Conservation (phyloP, 2,888 invertebrate species). For the Deroplatys truncata region DNA sequence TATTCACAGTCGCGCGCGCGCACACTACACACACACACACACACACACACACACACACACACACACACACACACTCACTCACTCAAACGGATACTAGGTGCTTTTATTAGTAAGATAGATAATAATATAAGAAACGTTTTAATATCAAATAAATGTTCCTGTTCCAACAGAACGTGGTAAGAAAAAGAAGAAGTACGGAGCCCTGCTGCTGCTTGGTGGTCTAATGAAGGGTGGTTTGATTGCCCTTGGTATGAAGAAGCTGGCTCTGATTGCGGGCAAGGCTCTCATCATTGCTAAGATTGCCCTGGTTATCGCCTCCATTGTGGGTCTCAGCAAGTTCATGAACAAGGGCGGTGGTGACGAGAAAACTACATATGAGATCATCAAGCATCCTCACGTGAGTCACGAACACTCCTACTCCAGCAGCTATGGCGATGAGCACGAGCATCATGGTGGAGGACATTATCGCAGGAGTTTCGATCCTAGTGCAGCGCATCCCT, state of each 20-base stretch:
- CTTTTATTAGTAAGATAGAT: too few relatives aligned
- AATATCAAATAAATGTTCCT: too few relatives aligned
- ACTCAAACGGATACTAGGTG: too few relatives aligned
- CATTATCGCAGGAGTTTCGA: constrained; percentile 21
- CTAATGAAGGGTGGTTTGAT: constrained; percentile 28
- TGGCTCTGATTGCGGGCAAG: constrained; percentile 37
- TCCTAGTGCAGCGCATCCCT: constrained; percentile 4
- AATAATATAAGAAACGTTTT: too few relatives aligned
- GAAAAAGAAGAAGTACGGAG: constrained; percentile 22
- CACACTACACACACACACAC: too few relatives aligned
- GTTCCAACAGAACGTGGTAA: constrained; percentile 11
- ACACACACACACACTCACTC: too few relatives aligned
- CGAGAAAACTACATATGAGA: constrained; percentile 75
- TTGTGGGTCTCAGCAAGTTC: constrained; percentile 39
- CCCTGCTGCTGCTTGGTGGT: constrained; percentile 20
- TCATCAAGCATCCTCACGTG: constrained; percentile 80
- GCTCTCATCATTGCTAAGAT: constrained; percentile 40
- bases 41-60: too few relatives aligned
- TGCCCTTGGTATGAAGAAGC: constrained; percentile 21
- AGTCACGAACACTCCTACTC: constrained; percentile 62
- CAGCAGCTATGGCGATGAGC: constrained; percentile 56
- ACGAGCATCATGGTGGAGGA: constrained; percentile 38
- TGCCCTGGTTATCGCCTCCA: constrained; percentile 38
- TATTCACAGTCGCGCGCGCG: too few relatives aligned
- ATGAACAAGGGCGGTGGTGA: constrained; percentile 15